A percentile compares a stretch with the other conserved stretches of the same genome.
These are phyloP conservation scores for Phoxinus dragarum DNA, from an alignment of 2,797 vertebrate species.

Conservation along the genomic window DNA sequence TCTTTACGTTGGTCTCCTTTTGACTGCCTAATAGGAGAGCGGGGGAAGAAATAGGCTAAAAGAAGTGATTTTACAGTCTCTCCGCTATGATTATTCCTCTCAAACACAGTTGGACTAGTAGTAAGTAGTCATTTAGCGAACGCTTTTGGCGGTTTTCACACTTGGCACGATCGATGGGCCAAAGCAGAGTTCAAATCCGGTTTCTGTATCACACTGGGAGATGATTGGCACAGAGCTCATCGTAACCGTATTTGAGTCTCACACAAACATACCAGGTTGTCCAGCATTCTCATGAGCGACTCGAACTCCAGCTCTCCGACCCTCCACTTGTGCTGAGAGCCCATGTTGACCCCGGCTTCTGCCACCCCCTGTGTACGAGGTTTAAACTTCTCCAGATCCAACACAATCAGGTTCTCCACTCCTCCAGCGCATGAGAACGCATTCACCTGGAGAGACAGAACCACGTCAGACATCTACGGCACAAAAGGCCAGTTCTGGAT, in stretches of 20 bases:
- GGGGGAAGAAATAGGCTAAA: slow-evolving; percentile 1
- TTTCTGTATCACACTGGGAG: background rate
- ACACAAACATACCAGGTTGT: slow-evolving; percentile 89
- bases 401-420: slow-evolving; percentile 90
- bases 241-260: background rate
- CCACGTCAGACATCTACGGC: background rate
- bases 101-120: slow-evolving; percentile 1
- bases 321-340: slow-evolving; percentile 87
- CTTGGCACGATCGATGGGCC: background rate
- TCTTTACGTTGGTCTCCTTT: background rate
- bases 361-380: slow-evolving; percentile 75
- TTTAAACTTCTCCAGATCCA: slow-evolving; percentile 91
- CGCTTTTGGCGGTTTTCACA: background rate
- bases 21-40: background rate
- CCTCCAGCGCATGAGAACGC: slow-evolving; percentile 92
- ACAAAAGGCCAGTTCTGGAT: background rate
- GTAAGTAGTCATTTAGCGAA: slow-evolving; percentile 10
- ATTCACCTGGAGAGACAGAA: slow-evolving; percentile 80
- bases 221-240: background rate
- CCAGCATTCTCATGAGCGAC: slow-evolving; percentile 96
- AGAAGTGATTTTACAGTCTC: slow-evolving; percentile 15
- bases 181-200: slow-evolving; percentile 5
- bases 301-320: slow-evolving; percentile 94
- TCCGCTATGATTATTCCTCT: background rate
- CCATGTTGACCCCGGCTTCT: slow-evolving; percentile 76